These are phyloP conservation scores for Zosterops lateralis DNA, from an alignment of 2,113 vertebrate species.

Conservation along the genomic window DNA sequence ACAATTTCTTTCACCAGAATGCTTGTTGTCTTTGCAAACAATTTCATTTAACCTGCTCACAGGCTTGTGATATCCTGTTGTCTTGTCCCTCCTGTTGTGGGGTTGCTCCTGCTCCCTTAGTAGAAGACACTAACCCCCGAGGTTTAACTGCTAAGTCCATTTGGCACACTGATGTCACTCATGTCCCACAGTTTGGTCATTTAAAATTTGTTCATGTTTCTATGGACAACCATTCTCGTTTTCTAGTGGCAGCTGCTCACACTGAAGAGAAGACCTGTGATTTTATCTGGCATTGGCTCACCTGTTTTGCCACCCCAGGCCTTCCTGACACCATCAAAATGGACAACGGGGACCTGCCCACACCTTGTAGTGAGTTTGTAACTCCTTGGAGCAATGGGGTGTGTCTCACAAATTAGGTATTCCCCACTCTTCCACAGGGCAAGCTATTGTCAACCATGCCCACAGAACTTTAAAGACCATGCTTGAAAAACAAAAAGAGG, in stretches of 20 bases:
- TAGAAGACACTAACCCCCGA: background rate
- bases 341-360: background rate
- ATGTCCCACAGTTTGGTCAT: background rate
- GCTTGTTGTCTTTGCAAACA: too few relatives aligned
- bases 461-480: too few relatives aligned
- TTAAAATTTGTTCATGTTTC: background rate
- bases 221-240: background rate
- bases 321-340: background rate
- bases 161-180: background rate
- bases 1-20: too few relatives aligned
- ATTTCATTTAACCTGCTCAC: too few relatives aligned
- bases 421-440: background rate
- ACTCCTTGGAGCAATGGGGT: too few relatives aligned
- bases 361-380: background rate
- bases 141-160: background rate
- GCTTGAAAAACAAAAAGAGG: too few relatives aligned
- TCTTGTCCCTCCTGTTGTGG: too few relatives aligned
- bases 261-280: background rate
- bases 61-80: too few relatives aligned
- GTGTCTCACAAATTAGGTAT: background rate
- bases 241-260: background rate
- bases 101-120: too few relatives aligned
- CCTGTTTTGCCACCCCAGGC: background rate
- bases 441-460: background rate
- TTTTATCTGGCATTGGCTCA: background rate